A percentile compares a stretch with the other conserved stretches of the same genome.
phyloP scores from a whole-genome alignment of 2,113 vertebrate genomes.

The Phylloscopus whistleri region DNA sequence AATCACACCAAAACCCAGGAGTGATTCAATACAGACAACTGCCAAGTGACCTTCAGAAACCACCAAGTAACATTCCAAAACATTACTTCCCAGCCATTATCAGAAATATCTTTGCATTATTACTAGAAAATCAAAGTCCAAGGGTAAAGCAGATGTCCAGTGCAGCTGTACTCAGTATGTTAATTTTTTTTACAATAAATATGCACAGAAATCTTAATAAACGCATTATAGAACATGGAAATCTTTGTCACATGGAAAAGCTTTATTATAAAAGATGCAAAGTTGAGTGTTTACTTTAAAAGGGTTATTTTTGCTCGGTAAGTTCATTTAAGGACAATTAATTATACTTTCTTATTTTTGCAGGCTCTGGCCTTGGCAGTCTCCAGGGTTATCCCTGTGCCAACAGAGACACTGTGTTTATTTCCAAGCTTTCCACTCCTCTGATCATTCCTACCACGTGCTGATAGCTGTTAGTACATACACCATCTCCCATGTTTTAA shows the following conservation, averaged over 20 bases:
- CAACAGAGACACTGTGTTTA: slow-evolving; percentile 46
- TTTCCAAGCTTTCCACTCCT: slow-evolving; percentile 49
- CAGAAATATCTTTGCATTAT: neutral
- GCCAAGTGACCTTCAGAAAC: neutral
- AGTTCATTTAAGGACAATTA: slow-evolving; percentile 65
- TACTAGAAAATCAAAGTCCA: neutral
- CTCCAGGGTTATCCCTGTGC: slow-evolving; percentile 53
- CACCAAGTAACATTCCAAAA: neutral
- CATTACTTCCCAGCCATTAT: neutral
- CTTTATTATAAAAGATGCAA: neutral
- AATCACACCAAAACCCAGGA: neutral
- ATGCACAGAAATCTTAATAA: neutral
- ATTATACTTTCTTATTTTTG: slow-evolving; percentile 53
- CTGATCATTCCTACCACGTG: slow-evolving; percentile 32
- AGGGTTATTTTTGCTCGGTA: neutral
- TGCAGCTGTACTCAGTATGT: fast-evolving
- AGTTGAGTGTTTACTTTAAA: neutral
- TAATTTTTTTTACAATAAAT: neutral
- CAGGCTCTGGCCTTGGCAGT: slow-evolving; percentile 49
- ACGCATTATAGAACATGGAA: neutral
- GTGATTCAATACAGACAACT: neutral
- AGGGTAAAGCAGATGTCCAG: neutral
- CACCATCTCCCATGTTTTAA: neutral
- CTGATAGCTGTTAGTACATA: slow-evolving; percentile 12
- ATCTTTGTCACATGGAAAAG: neutral